Conservation (phyloP, 2,888 invertebrate genomes). For the Drosophila borealis region DNA sequence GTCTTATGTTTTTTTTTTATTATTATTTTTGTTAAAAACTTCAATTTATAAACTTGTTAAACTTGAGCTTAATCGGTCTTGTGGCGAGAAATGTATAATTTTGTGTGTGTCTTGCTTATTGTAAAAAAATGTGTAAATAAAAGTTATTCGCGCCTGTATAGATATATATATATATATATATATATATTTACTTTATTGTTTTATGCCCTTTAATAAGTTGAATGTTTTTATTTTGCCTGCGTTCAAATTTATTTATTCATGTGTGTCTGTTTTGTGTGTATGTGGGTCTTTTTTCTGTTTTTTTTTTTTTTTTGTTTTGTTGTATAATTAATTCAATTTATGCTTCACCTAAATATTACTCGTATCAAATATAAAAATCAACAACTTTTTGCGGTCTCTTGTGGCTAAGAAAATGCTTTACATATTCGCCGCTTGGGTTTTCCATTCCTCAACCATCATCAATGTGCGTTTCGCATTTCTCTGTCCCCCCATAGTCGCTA, state of each 20-base stretch:
- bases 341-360: slow-evolving; percentile 82
- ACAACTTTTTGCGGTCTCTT: slow-evolving; percentile 82
- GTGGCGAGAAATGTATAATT: slow-evolving; percentile 25
- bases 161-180: slow-evolving; percentile 55
- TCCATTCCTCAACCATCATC: slow-evolving; percentile 7
- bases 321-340: slow-evolving; percentile 82
- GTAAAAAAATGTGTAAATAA: slow-evolving; percentile 80
- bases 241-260: slow-evolving; percentile 52
- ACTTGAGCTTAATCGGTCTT: slow-evolving; percentile 39
- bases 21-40: too few species aligned
- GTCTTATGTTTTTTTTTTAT: slow-evolving; percentile 39
- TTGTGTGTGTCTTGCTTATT: slow-evolving; percentile 44
- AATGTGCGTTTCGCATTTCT: slow-evolving; percentile 21
- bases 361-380: slow-evolving; percentile 86
- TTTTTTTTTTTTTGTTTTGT: slow-evolving; percentile 50
- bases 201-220: slow-evolving; percentile 71
- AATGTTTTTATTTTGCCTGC: slow-evolving; percentile 47
- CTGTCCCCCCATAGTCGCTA: slow-evolving; percentile 71
- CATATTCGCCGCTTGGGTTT: slow-evolving; percentile 47
- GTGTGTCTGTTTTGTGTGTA: slow-evolving; percentile 38
- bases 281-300: slow-evolving; percentile 6
- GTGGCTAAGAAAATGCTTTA: slow-evolving; percentile 75
- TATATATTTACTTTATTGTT: slow-evolving; percentile 71
- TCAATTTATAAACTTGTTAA: slow-evolving; percentile 49
- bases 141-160: slow-evolving; percentile 58